Evolutionary conservation across 2,888 invertebrate species (phyloP), one percentile per base, ranked within the genome.

Genomic region (Noctua comes): DNA sequence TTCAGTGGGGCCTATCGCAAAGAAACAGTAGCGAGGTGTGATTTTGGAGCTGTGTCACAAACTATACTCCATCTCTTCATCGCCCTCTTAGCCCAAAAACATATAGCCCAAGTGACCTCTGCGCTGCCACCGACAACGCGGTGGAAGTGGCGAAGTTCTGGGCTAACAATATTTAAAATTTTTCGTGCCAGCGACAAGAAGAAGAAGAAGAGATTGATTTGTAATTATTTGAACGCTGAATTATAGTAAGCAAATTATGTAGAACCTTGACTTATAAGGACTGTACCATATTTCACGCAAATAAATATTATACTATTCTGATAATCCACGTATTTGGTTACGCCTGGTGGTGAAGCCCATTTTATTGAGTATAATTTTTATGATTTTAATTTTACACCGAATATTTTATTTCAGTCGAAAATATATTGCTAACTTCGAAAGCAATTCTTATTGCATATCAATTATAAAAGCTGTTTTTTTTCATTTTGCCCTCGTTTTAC

Each of bases 331-430:
- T 51, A 18, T 40, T 10, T 40, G 31, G n/a, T 59, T 11, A 16
- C 5, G 21, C 5, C n/a, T n/a, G 6, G 24, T 64, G 18, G 3
- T 31, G 2, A 31, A 64, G 5, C 21, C 4, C 7, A 2, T 66
- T 65, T 48, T 57, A 31, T 36, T 68, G 40, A 13, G 1, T 18
- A 21, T 7, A 57, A 31, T 51, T 43, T 10, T 43, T 43, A 43
- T 40, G 40, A n/a, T 75, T 43, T 64, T 1, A 18, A 24, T 57
- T 62, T 57, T 13, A 27, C 18, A 24, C 6, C 13, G 16, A 24
- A 40, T 48, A 36, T 79, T 71, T 46, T 43, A 48, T 48, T 40
- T 27, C 7, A 16, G 40, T 65, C 46, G 16, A 69, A 57, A 69
- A 74, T 8, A 64, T 16, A 8, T 69, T 68, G 16, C 64, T 13